Conservation (phyloP, 2,797 vertebrate genomes). For the Thripadectes ignobilis region DNA sequence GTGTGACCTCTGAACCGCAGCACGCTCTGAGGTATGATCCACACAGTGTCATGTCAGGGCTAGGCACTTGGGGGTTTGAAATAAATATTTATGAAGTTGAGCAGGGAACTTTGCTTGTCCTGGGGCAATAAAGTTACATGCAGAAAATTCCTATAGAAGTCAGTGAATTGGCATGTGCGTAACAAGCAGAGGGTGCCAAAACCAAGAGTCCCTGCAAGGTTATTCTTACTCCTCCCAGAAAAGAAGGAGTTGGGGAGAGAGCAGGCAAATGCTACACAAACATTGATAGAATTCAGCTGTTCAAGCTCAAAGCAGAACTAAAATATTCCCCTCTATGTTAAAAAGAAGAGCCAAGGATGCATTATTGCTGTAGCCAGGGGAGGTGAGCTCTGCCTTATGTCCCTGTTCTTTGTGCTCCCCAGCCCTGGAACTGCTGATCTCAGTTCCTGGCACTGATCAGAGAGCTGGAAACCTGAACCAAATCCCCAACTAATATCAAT, state of each 20-base stretch:
- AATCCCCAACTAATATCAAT: neutral
- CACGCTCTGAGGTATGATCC: fast-evolving
- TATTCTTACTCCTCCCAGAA: neutral
- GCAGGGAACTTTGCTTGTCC: neutral
- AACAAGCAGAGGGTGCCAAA: neutral
- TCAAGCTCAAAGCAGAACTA: neutral
- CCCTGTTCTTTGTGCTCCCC: neutral
- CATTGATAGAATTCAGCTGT: neutral
- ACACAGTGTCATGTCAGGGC: neutral
- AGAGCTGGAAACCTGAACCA: neutral
- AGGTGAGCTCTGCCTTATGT: neutral
- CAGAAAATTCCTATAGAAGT: neutral
- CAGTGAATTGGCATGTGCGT: neutral
- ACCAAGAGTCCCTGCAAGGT: neutral
- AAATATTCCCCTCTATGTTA: neutral
- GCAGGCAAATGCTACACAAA: neutral
- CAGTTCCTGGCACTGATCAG: neutral
- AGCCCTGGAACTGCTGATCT: neutral
- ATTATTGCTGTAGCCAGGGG: fast-evolving
- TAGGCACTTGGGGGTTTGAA: neutral
- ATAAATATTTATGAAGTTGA: neutral
- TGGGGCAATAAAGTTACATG: neutral
- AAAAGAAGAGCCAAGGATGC: neutral
- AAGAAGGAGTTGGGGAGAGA: neutral
- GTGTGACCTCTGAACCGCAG: neutral